Conservation (phyloP, 2,888 invertebrate genomes). For the Frankliniella fusca region DNA sequence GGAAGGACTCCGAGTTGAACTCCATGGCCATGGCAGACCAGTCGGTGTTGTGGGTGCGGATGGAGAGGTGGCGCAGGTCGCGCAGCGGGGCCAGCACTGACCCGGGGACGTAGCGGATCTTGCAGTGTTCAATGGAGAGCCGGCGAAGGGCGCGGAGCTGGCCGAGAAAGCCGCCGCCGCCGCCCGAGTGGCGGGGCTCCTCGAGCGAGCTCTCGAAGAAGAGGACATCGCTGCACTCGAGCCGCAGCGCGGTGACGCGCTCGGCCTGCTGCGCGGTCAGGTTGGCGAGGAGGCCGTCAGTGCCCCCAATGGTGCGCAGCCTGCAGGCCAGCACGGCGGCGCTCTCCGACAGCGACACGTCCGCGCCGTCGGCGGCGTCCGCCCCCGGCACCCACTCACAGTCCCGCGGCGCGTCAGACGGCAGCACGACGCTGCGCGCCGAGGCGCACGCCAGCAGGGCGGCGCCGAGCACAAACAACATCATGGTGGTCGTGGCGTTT, state of each 20-base stretch:
- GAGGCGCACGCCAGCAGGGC: background rate
- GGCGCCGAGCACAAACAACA: background rate
- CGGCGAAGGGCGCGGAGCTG: constrained; percentile 63
- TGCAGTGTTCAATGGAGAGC: constrained; percentile 69
- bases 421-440: constrained; percentile 12
- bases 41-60: constrained; percentile 72
- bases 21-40: constrained; percentile 77
- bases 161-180: constrained; percentile 52
- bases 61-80: constrained; percentile 61
- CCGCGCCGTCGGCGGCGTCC: constrained; percentile 50
- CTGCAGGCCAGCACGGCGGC: constrained; percentile 53
- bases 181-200: constrained; percentile 44
- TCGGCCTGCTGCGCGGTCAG: constrained; percentile 65
- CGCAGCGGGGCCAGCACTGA: constrained; percentile 64
- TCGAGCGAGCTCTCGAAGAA: constrained; percentile 68
- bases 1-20: constrained; percentile 65
- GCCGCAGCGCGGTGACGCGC: constrained; percentile 61
- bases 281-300: constrained; percentile 64
- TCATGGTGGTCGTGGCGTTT: background rate
- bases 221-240: constrained; percentile 70
- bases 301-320: constrained; percentile 66
- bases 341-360: constrained; percentile 51
- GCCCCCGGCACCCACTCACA: constrained; percentile 64
- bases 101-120: constrained; percentile 68
- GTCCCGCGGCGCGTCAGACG: constrained; percentile 48